phyloP scores from a whole-genome alignment of 2,797 vertebrate species.

The Zalophus californianus region DNA sequence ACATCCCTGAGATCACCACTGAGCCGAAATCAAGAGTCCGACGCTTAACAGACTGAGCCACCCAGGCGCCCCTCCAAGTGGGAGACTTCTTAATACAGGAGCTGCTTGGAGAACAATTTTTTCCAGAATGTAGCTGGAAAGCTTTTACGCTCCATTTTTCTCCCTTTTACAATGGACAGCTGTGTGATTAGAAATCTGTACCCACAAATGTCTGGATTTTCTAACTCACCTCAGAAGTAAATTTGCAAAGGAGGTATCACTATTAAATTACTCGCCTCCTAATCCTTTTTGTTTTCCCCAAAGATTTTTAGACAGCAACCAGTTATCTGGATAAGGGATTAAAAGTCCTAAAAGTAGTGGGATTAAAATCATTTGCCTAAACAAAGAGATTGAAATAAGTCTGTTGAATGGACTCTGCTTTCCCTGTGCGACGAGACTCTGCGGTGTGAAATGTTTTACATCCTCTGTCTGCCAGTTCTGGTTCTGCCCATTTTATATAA shows the following conservation, averaged over 20 bases:
- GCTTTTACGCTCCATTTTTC: not conserved
- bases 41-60: not conserved
- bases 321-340: not conserved
- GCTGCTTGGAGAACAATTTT: not conserved
- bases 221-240: not conserved
- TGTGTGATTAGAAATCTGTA: not conserved
- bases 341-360: not conserved
- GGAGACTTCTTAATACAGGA: not conserved
- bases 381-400: not conserved
- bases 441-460: not conserved
- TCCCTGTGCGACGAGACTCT: not conserved
- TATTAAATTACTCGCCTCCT: not conserved
- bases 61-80: not conserved
- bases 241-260: not conserved
- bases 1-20: not conserved
- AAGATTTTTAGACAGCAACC: not conserved
- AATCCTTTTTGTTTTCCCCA: not conserved
- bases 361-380: not conserved
- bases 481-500: conserved; percentile 41
- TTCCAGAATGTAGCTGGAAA: not conserved
- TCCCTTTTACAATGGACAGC: not conserved
- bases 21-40: not conserved
- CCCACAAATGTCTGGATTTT: not conserved
- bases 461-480: not conserved
- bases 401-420: not conserved